Evolutionary conservation across 2,888 invertebrate species (phyloP), one percentile per base, ranked within the genome.

Genomic region (Tuta absoluta): DNA sequence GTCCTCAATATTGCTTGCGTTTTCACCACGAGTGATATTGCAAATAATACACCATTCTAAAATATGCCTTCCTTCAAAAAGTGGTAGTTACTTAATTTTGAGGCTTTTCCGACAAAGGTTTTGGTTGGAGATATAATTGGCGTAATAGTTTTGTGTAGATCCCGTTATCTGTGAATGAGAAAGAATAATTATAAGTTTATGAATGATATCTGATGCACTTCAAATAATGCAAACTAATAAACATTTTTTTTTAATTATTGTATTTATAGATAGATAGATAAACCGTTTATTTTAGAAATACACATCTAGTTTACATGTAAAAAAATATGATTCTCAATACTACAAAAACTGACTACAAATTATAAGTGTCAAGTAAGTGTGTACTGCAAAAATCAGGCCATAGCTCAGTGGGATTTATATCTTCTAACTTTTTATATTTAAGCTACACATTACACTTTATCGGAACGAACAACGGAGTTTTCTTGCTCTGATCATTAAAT

Each of bases 141-240:
- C 76, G 75, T 76, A 72, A 67, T 77, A 21, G 69, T 72, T 74
- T 75, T 72, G 69, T 51, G 72, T 76, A 67, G 66, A 53, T 76
- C 77, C 80, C 76, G 82, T 81, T 83, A 83, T 73, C 68, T 75
- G 69, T 80, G 79, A 84, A 84, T 82, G 81, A 75, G 75, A 73
- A 71, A 69, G 66, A 69, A 66, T 76, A 76, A 79, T 80, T 76
- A 74, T 72, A 56, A 74, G 73, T 76, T 76, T 74, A 73, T 82
- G 81, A 84, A 83, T 83, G 80, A 74, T 62, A 66, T 64, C 51
- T 63, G 41, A 41, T 14, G 41, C n/a, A 41, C 33, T 10, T 33
- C n/a, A n/a, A n/a, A n/a, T n/a, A n/a, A n/a, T n/a, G n/a, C n/a
- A n/a, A n/a, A n/a, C n/a, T n/a, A n/a, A n/a, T 28, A 28, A 28